A percentile compares a stretch with the other conserved stretches of the same genome.
Conservation (phyloP, 2,113 vertebrate species). For the Cyprinodon tularosa region DNA sequence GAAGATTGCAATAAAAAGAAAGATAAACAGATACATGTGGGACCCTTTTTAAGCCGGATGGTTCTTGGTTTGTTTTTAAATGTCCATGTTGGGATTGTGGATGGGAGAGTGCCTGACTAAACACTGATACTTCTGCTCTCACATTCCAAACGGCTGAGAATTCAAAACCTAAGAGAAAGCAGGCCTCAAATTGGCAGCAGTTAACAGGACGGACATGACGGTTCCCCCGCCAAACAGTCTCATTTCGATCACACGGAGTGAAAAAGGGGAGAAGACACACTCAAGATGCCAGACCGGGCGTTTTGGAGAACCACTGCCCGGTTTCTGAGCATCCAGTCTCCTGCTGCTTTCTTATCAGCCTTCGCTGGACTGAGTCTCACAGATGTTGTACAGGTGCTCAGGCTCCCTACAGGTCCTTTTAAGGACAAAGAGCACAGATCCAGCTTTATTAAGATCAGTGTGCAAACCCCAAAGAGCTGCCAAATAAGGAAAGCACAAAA, state of each 20-base stretch:
- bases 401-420: slow-evolving; percentile 77
- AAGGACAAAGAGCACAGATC: slow-evolving; percentile 77
- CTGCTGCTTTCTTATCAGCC: slow-evolving; percentile 60
- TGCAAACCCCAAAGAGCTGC: slow-evolving; percentile 70
- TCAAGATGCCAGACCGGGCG: slow-evolving; percentile 30
- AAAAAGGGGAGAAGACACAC: slow-evolving; percentile 44
- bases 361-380: slow-evolving; percentile 35
- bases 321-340: slow-evolving; percentile 15
- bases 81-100: slow-evolving; percentile 8
- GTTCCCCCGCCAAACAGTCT: slow-evolving; percentile 50
- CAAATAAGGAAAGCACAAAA: slow-evolving; percentile 80
- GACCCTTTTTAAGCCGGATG: background rate
- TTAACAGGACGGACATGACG: slow-evolving; percentile 38
- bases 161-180: slow-evolving; percentile 10
- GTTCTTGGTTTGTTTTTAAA: slow-evolving; percentile 11
- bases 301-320: too few relatives aligned
- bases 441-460: slow-evolving; percentile 78
- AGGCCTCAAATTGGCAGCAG: background rate
- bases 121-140: slow-evolving; percentile 33
- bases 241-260: slow-evolving; percentile 17
- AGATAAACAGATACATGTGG: background rate
- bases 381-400: slow-evolving; percentile 81
- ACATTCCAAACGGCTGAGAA: slow-evolving; percentile 26
- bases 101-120: slow-evolving; percentile 6
- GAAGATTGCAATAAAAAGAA: background rate